Evolutionary conservation across 2,888 invertebrate species (phyloP), one percentile per base, ranked within the genome.

Genomic region (Eustalomyia histrio): DNA sequence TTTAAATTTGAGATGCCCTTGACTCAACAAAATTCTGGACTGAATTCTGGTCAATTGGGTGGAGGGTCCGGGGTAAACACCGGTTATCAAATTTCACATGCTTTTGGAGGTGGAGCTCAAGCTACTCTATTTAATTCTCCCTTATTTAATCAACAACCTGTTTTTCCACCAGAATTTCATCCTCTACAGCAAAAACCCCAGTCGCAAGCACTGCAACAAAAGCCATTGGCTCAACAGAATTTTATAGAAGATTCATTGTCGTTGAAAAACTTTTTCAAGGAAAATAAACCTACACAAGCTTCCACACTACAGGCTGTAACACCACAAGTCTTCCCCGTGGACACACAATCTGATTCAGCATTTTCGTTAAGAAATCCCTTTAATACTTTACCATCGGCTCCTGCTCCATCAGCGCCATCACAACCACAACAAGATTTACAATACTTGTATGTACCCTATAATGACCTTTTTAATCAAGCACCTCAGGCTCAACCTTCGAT

Each of bases 391-490:
- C 64, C 85, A 0, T 76, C 86, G 0, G 79, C 85, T 0, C 83
- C 87, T 8, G 65, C 85, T 0, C 53, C 86, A 0, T 76, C 85
- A 12, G 55, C 84, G 0, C 69, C 85, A 14, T 50, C 80, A 16
- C 43, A 47, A 6, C 84, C 85, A 73, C 91, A 92, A 84, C 94
- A 95, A 89, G 94, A 94, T 90, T 94, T 96, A 0, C 96, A 96
- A 87, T 89, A 96, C 47, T 91, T 97, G 0, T 97, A 96, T 86
- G 96, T 97, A 0, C 96, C 96, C 6, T 92, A 96, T 24, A 96
- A 97, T 86, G 93, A 95, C 0, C 89, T 96, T 21, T 93, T 93
- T 84, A 91, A 92, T 86, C 78, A 74, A 0, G 33, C 57, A 5
- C 80, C 75, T 7, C 82, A 82, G 29, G 89, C 73, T n/a, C 85